phyloP scores from a whole-genome alignment of 2,113 vertebrate genomes.

The Myiagra hebetior region DNA sequence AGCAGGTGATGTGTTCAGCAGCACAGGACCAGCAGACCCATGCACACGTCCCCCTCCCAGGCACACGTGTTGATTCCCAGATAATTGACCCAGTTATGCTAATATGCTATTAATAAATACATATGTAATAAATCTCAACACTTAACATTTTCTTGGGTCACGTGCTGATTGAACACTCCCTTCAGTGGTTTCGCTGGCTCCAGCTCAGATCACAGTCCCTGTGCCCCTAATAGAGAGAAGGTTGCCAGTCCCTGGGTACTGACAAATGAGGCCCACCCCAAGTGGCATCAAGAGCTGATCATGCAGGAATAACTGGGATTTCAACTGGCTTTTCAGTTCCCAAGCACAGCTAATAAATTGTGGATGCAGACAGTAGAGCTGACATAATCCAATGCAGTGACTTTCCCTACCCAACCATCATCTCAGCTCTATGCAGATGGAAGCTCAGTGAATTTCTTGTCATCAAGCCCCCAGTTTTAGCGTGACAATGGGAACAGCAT shows the following conservation, averaged over 20 bases:
- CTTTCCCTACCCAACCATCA: neutral
- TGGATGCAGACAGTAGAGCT: neutral
- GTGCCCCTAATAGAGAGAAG: rapidly evolving
- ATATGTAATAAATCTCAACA: neutral
- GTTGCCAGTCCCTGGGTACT: neutral
- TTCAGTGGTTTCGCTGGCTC: neutral
- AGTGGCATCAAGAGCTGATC: neutral
- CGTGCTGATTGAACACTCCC: neutral
- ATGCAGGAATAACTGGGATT: neutral
- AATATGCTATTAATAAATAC: neutral
- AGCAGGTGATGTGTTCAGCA: constrained; percentile 41
- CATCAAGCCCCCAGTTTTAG: constrained; percentile 34
- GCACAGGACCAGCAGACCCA: neutral
- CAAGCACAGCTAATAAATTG: neutral
- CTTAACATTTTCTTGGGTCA: neutral
- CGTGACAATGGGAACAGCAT: constrained; percentile 49
- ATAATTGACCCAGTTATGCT: constrained; percentile 52
- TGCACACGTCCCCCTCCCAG: constrained; percentile 8
- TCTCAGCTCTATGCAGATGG: constrained; percentile 9
- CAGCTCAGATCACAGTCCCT: neutral
- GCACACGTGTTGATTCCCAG: constrained; percentile 9
- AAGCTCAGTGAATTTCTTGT: neutral
- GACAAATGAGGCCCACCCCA: neutral
- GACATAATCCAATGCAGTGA: neutral
- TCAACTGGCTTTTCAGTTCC: neutral